Conservation (phyloP, 2,888 invertebrate species). For the Nephrotoma flavescens region DNA sequence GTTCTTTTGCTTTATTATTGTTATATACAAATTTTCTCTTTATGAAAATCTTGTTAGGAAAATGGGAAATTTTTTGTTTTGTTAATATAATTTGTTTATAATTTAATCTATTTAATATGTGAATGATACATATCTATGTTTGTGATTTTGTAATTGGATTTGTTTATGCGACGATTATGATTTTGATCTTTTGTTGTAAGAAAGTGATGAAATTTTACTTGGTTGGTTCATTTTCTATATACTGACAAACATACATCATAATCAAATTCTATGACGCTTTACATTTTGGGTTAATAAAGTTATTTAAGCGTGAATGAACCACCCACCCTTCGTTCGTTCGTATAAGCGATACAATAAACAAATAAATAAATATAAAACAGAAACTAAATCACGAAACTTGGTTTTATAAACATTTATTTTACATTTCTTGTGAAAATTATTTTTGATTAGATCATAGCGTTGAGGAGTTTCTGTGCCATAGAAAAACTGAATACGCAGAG, state of each 20-base stretch:
- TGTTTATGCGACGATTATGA: not conserved
- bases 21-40: not conserved
- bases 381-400: not conserved
- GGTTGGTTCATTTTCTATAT: not conserved
- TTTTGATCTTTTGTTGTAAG: not conserved
- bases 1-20: not conserved
- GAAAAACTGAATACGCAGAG: not conserved
- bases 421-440: not conserved
- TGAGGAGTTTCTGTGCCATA: not conserved
- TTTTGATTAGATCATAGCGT: not conserved
- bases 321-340: not conserved
- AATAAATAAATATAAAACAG: not conserved
- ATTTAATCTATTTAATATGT: not conserved
- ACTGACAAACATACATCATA: not conserved
- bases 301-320: not conserved
- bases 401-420: not conserved
- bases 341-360: not conserved
- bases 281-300: not conserved
- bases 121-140: not conserved
- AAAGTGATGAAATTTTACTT: not conserved
- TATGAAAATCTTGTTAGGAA: not conserved
- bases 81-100: not conserved
- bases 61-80: not conserved
- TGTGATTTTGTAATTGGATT: not conserved
- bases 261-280: not conserved